Conservation (phyloP, 2,113 vertebrate species). For the Cololabis saira region DNA sequence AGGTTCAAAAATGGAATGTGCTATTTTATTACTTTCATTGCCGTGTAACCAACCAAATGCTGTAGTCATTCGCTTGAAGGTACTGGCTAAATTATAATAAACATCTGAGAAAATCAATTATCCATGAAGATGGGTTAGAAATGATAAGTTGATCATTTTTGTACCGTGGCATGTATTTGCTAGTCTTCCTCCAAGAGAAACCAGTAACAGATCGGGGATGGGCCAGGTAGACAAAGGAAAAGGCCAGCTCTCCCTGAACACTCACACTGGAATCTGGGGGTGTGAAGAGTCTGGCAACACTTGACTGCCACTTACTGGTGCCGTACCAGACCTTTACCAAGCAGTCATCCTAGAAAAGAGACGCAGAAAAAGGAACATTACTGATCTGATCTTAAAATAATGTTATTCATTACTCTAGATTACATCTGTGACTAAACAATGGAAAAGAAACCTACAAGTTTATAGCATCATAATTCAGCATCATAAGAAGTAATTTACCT, state of each 20-base stretch:
- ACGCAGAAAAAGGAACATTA: slow-evolving; percentile 8
- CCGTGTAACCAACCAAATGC: neutral
- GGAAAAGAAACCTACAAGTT: neutral
- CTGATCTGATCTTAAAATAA: too few species aligned
- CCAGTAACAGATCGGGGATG: slow-evolving; percentile 95
- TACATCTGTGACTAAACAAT: too few species aligned
- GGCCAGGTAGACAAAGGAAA: slow-evolving; percentile 96
- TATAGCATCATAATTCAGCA: neutral
- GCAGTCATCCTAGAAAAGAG: slow-evolving; percentile 89
- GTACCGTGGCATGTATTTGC: slow-evolving; percentile 95
- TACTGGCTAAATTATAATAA: neutral
- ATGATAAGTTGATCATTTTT: neutral
- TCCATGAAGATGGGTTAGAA: neutral
- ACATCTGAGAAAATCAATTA: neutral
- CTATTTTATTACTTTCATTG: neutral
- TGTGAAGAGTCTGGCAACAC: slow-evolving; percentile 80
- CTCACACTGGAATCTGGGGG: slow-evolving; percentile 77
- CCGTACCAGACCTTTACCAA: slow-evolving; percentile 98
- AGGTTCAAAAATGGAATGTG: neutral
- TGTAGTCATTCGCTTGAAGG: neutral
- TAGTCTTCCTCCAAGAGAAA: slow-evolving; percentile 98
- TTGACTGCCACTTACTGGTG: slow-evolving; percentile 89
- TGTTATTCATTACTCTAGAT: neutral
- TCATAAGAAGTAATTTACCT: slow-evolving; percentile 82
- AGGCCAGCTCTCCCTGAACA: slow-evolving; percentile 85